These are phyloP conservation scores for Pantherophis guttatus DNA, from an alignment of 2,113 vertebrate genomes.

Conservation along the genomic window DNA sequence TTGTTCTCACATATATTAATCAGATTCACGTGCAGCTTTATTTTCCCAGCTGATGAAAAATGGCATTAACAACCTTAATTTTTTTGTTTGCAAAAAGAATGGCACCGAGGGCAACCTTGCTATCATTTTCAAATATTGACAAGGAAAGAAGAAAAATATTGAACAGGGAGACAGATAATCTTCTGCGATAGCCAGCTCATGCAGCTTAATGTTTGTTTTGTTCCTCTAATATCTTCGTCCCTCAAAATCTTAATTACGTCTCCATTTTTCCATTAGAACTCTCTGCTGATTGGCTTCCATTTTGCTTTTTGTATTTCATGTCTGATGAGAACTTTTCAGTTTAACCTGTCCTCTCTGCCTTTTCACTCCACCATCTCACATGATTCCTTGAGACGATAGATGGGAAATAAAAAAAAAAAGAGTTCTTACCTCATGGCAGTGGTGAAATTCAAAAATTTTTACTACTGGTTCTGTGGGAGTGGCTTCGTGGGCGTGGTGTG, in stretches of 20 bases:
- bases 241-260: background rate
- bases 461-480: too few species aligned
- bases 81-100: slow-evolving; percentile 14
- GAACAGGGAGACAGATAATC: background rate
- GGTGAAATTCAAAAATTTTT: too few species aligned
- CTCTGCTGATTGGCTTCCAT: background rate
- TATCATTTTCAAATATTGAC: background rate
- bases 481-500: too few species aligned
- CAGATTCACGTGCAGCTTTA: slow-evolving; percentile 17
- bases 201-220: background rate
- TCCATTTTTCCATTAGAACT: background rate
- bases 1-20: slow-evolving; percentile 10
- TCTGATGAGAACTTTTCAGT: background rate
- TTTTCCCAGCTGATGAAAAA: slow-evolving; percentile 28
- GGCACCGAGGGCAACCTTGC: background rate
- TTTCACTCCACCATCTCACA: background rate
- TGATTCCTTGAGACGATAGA: background rate
- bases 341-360: background rate
- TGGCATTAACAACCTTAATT: slow-evolving; percentile 23
- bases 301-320: background rate
- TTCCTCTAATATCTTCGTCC: background rate
- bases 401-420: background rate
- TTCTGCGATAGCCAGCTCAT: background rate
- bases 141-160: background rate
- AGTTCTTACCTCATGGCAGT: background rate